Base-by-base conservation (phyloP, 1,140 invertebrate genomes). In the Lordiphosa clarofinis region DNA sequence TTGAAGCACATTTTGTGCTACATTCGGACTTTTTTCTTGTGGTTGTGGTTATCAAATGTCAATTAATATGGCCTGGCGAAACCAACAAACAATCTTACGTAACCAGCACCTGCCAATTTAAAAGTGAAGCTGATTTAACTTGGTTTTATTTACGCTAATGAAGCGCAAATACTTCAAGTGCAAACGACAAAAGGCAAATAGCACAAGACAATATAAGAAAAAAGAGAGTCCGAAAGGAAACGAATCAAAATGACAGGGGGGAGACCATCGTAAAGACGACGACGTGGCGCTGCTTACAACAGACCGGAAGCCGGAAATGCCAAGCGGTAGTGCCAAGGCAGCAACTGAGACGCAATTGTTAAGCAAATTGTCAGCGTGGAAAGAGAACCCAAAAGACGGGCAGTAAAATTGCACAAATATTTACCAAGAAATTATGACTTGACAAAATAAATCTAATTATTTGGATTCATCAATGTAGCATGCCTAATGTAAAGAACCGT, bases 251-350 rank as follows among this genome's bases (percentile, higher is more conserved):
- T 19, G 7, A 35, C 40, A 5, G 13, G 28, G n/a, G 37, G 12
- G 52, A 35, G 43, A 9, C 24, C 46, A 55, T 67, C 61, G 66
- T 81, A 81, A 81, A 70, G 60, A 59, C 71, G 65, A 70, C 75
- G 71, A 71, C 71, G 71, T 62, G 66, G 74, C 60, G 70, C 53
- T 74, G 53, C 55, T 56, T 55, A 73, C 64, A 68, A 65, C 71
- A 73, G 62, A 79, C 57, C 71, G 75, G 76, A 79, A 79, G 33
- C 72, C 39, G 75, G 76, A 79, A 75, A 81, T 75, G 71, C 75
- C 76, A 70, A 75, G 72, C 52, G 70, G 58, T 71, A 79, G 57
- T 62, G 71, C 65, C 75, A 75, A 71, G 65, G 49, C 67, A 62
- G 46, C 60, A 43, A 40, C 54, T 28, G 13, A 33, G 21, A 33